phyloP scores from a whole-genome alignment of 1,140 invertebrate genomes.

The Trachymyrmex septentrionalis region DNA sequence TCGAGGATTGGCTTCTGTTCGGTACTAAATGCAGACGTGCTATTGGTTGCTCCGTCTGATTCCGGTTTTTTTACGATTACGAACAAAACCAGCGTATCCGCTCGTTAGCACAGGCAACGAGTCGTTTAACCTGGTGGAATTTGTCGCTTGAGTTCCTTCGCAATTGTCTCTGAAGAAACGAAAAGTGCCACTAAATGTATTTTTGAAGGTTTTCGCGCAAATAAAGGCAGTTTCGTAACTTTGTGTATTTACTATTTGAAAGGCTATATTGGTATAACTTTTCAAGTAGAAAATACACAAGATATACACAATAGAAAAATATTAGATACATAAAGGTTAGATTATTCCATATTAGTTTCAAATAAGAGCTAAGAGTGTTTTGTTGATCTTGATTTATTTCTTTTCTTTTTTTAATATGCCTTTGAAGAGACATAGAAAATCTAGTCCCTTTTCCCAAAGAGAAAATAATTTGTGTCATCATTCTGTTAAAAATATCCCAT shows the following conservation, averaged over 20 bases:
- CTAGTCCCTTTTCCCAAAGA: neutral
- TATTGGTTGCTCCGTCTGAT: conserved; percentile 46
- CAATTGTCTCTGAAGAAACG: neutral
- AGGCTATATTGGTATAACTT: neutral
- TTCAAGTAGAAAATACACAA: too few relatives aligned
- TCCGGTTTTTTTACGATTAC: conserved; percentile 73
- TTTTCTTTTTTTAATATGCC: neutral
- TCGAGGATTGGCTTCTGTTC: conserved; percentile 60
- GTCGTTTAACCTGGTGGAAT: conserved; percentile 6
- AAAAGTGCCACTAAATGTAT: neutral
- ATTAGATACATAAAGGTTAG: neutral
- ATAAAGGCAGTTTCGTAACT: neutral
- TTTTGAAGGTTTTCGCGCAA: neutral
- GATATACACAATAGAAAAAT: too few relatives aligned
- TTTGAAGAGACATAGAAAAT: neutral
- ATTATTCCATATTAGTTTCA: neutral
- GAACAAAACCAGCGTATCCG: conserved; percentile 65
- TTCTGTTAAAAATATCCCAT: conserved; percentile 35
- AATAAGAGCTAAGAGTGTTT: neutral
- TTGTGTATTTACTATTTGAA: neutral
- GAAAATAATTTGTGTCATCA: conserved; percentile 12
- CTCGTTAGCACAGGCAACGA: conserved; percentile 71
- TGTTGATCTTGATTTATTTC: neutral
- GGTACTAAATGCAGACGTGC: conserved; percentile 26
- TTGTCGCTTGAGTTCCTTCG: neutral